phyloP scores from a whole-genome alignment of 2,113 vertebrate species.

The Colistium nudipinnis region DNA sequence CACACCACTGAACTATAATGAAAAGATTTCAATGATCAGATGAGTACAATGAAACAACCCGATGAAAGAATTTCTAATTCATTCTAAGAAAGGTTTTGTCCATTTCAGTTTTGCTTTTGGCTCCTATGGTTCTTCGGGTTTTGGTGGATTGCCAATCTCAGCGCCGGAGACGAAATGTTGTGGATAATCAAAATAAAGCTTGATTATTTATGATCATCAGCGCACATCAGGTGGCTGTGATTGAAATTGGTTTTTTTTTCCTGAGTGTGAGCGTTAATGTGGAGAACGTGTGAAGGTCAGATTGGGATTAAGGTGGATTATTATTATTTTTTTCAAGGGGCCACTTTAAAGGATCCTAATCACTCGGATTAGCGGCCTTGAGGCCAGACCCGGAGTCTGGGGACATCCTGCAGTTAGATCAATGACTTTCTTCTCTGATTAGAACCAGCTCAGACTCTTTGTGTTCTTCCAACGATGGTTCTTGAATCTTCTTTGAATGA shows the following conservation, averaged over 20 bases:
- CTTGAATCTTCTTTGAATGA: slow-evolving; percentile 12
- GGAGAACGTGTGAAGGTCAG: background rate
- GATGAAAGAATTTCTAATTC: too few relatives aligned
- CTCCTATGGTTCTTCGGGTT: background rate
- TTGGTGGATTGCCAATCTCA: background rate
- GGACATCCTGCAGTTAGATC: background rate
- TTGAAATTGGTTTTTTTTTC: too few relatives aligned
- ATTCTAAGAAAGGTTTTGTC: too few relatives aligned
- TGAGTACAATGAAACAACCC: too few relatives aligned
- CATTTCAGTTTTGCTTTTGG: too few relatives aligned
- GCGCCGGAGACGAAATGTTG: too few relatives aligned
- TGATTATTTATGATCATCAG: too few relatives aligned
- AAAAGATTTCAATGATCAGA: too few relatives aligned
- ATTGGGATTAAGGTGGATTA: background rate
- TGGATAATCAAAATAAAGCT: too few relatives aligned
- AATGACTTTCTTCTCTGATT: slow-evolving; percentile 9
- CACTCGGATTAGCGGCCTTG: slow-evolving; percentile 2
- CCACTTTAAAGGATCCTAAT: background rate
- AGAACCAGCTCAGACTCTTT: background rate
- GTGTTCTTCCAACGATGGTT: background rate
- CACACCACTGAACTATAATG: too few relatives aligned
- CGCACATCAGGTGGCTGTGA: too few relatives aligned
- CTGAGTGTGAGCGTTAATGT: too few relatives aligned
- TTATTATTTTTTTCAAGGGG: background rate
- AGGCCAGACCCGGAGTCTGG: background rate